Conservation (phyloP, 2,113 vertebrate species). For the Gallinago media region DNA sequence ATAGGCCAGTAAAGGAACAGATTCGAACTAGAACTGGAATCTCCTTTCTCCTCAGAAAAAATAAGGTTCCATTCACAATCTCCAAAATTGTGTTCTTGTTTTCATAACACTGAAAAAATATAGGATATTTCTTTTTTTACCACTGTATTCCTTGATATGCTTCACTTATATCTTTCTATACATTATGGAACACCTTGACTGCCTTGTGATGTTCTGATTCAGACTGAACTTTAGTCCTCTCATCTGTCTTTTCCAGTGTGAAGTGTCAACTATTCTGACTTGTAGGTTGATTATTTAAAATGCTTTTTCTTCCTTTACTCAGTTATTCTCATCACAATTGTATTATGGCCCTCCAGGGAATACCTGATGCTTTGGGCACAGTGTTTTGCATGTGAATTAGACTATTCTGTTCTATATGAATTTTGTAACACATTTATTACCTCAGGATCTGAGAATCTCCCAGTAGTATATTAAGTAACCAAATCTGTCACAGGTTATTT, state of each 20-base stretch:
- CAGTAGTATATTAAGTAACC: not conserved
- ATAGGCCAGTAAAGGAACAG: not conserved
- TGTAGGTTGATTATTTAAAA: not conserved
- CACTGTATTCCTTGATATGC: not conserved
- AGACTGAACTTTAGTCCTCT: not conserved
- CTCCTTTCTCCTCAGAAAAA: rapidly evolving
- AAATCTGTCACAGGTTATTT: conserved; percentile 12
- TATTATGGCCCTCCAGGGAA: not conserved
- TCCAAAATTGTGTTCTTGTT: not conserved
- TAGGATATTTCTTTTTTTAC: not conserved
- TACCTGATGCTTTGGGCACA: not conserved
- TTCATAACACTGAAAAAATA: not conserved
- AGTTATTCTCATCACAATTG: not conserved
- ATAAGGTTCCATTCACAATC: not conserved
- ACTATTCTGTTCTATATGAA: not conserved
- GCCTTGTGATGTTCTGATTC: not conserved
- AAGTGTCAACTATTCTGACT: not conserved
- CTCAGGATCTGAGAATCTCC: conserved; percentile 1
- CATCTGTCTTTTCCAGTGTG: not conserved
- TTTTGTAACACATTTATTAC: conserved; percentile 21
- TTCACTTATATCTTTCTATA: not conserved
- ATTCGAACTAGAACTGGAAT: rapidly evolving
- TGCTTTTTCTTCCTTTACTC: not conserved
- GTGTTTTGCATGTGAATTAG: not conserved
- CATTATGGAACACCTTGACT: not conserved